These are phyloP conservation scores for Cephalopachus bancanus DNA, from an alignment of 2,797 vertebrate genomes.

Conservation along the genomic window DNA sequence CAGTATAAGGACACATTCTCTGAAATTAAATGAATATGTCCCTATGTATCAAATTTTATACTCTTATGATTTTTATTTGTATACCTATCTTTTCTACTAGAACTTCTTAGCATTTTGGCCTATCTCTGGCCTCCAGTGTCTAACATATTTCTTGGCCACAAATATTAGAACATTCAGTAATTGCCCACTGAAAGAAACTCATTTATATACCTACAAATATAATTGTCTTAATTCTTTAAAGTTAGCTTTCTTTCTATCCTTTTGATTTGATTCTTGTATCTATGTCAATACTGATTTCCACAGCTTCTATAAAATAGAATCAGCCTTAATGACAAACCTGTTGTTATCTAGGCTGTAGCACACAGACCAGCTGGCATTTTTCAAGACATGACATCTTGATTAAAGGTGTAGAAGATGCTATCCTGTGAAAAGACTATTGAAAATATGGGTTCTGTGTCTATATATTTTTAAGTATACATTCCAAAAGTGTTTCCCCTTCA, in stretches of 20 bases:
- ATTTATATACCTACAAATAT: background rate
- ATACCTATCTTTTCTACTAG: background rate
- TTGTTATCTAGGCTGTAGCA: background rate
- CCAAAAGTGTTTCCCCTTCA: background rate
- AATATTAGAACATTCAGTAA: background rate
- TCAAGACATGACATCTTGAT: background rate
- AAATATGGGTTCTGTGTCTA: background rate
- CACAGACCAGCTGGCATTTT: background rate
- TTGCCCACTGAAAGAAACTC: background rate
- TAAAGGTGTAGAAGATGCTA: background rate
- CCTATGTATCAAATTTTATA: background rate
- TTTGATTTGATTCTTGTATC: background rate
- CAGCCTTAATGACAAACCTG: background rate
- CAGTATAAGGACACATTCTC: background rate
- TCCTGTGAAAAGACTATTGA: constrained; percentile 14
- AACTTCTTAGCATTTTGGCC: background rate
- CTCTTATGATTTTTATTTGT: background rate
- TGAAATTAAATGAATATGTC: constrained; percentile 8
- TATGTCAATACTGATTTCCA: background rate
- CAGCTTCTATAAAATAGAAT: background rate
- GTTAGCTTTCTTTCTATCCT: background rate
- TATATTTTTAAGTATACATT: background rate
- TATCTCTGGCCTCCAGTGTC: background rate
- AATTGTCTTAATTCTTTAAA: background rate
- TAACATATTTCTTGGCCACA: background rate